phyloP scores from a whole-genome alignment of 30 jellyfish, hydroid and myxozoan species.

The Pelagia noctiluca region DNA sequence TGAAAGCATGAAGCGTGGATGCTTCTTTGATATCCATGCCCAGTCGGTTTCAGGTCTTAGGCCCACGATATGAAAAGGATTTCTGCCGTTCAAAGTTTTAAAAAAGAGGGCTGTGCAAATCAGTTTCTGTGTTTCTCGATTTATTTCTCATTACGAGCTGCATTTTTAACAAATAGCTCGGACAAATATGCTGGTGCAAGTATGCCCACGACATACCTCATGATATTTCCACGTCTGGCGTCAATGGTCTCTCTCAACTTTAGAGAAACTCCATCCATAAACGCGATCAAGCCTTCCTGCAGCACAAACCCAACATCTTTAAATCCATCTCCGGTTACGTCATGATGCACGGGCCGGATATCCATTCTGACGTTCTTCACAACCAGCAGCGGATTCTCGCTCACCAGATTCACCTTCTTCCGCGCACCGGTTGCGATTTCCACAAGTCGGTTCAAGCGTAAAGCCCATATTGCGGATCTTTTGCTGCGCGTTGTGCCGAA shows the following conservation, averaged over 20 bases:
- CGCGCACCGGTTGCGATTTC: conserved; percentile 72
- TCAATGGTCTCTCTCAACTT: conserved; percentile 48
- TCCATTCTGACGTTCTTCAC: conserved; percentile 42
- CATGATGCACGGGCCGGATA: conserved; percentile 29
- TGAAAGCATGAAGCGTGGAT: too few relatives aligned
- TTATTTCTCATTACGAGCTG: too few relatives aligned
- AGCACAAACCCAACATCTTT: conserved; percentile 64
- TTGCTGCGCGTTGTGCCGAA: conserved; percentile 52
- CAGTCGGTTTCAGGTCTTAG: too few relatives aligned
- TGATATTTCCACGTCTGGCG: conserved; percentile 26
- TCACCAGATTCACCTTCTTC: conserved; percentile 54
- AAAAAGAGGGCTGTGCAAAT: too few relatives aligned
- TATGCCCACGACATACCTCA: too few relatives aligned
- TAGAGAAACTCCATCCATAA: conserved; percentile 62
- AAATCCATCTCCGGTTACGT: conserved; percentile 55
- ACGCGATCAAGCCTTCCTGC: conserved; percentile 49
- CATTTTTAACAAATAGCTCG: too few relatives aligned
- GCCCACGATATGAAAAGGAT: too few relatives aligned
- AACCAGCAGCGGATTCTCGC: conserved; percentile 65
- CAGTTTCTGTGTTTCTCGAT: too few relatives aligned
- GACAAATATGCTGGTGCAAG: too few relatives aligned
- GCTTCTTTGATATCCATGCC: too few relatives aligned
- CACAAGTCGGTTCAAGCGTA: conserved; percentile 51
- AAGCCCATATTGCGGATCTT: conserved; percentile 50
- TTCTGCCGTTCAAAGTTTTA: too few relatives aligned